phyloP scores from a whole-genome alignment of 1,140 invertebrate species.

The Drosophila sechellia region DNA sequence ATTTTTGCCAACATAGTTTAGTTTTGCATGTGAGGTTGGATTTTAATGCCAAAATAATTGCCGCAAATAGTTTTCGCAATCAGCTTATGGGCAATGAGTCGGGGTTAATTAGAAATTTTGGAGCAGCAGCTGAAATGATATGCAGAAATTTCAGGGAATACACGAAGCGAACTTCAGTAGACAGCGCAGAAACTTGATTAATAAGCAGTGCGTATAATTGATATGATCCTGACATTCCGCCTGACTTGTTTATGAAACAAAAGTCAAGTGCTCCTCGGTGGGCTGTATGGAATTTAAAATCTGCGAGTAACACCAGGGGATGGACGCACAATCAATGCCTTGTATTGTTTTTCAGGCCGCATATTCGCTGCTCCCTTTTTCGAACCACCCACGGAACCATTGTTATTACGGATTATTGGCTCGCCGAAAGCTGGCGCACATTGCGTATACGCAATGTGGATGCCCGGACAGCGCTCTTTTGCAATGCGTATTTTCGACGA shows the following conservation, averaged over 20 bases:
- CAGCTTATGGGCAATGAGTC: slow-evolving; percentile 15
- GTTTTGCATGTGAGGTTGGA: slow-evolving; percentile 55
- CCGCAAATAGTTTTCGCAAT: slow-evolving; percentile 58
- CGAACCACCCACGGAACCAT: slow-evolving; percentile 32
- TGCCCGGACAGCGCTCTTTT: slow-evolving; percentile 32
- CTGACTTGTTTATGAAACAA: slow-evolving; percentile 63
- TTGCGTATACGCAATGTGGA: slow-evolving; percentile 49
- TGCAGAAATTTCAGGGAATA: background rate
- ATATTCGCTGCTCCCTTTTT: background rate
- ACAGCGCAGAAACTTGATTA: slow-evolving; percentile 51
- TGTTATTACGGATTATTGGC: slow-evolving; percentile 76
- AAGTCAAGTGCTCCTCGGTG: slow-evolving; percentile 60
- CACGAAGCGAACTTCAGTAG: background rate
- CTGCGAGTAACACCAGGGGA: slow-evolving; percentile 18
- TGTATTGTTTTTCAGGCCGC: slow-evolving; percentile 63
- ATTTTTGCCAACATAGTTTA: slow-evolving; percentile 51
- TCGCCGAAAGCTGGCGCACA: slow-evolving; percentile 29
- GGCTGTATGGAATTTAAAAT: slow-evolving; percentile 57
- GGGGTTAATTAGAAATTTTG: slow-evolving; percentile 1
- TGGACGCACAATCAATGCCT: slow-evolving; percentile 65
- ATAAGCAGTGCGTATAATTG: slow-evolving; percentile 57
- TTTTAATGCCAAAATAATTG: slow-evolving; percentile 71
- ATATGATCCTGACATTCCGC: slow-evolving; percentile 10
- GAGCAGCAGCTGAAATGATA: background rate
- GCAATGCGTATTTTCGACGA: slow-evolving; percentile 64